These are phyloP conservation scores for Thripadectes ignobilis DNA, from an alignment of 2,797 vertebrate genomes.

Conservation along the genomic window DNA sequence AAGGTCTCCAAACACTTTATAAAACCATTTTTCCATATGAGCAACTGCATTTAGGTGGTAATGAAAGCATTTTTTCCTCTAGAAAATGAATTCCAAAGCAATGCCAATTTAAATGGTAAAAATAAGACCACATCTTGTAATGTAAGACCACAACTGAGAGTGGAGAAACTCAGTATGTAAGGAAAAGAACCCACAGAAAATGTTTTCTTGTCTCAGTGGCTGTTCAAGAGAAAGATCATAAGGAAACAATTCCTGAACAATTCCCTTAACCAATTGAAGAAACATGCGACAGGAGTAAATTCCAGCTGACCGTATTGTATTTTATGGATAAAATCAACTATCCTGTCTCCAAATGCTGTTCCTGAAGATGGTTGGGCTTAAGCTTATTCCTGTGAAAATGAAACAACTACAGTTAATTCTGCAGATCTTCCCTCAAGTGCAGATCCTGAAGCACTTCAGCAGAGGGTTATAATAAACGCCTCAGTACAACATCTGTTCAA, in stretches of 20 bases:
- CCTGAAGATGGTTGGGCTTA: neutral
- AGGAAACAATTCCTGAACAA: neutral
- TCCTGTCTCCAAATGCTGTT: neutral
- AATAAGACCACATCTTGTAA: neutral
- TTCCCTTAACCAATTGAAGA: neutral
- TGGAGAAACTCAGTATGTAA: neutral
- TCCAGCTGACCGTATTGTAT: neutral
- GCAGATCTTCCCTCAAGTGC: neutral
- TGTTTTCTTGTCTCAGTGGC: neutral
- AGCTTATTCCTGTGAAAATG: neutral
- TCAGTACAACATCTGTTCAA: neutral
- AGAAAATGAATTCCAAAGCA: neutral
- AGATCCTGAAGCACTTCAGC: neutral
- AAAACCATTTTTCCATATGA: neutral
- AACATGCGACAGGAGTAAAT: neutral
- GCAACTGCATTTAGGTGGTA: neutral
- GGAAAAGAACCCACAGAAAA: accelerated
- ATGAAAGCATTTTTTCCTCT: neutral
- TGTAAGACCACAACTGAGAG: neutral
- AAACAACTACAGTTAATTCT: neutral
- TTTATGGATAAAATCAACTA: neutral
- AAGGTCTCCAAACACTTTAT: neutral
- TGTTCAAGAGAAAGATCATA: neutral
- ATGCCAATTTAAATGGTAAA: neutral
- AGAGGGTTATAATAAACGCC: neutral